Evolutionary conservation across 2,888 invertebrate genomes (phyloP).

Genomic region (Diogma glabrata): DNA sequence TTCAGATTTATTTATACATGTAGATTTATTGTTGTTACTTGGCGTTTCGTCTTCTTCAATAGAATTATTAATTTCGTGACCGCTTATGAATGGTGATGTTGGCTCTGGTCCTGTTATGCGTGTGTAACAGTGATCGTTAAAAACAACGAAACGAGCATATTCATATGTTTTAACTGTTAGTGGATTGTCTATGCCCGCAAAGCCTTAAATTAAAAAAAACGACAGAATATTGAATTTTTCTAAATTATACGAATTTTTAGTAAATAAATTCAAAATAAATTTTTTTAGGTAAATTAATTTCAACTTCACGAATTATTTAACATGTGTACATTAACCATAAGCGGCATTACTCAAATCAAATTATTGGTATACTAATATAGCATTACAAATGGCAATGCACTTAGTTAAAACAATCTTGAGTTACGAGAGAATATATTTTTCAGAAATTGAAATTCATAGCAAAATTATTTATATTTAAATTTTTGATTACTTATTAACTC

Average conservation of each 20-base stretch:
- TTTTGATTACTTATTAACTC: conserved; percentile 38
- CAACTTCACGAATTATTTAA: conserved; percentile 7
- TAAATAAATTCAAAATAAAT: conserved; percentile 8
- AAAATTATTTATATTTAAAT: conserved; percentile 13
- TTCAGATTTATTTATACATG: conserved; percentile 15
- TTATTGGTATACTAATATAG: too few species aligned
- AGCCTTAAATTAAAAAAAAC: conserved; percentile 25
- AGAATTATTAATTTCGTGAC: conserved; percentile 8
- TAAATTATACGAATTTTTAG: neutral
- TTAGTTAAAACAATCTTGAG: neutral
- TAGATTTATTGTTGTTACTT: conserved; percentile 23
- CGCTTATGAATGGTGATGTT: too few species aligned
- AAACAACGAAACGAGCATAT: conserved; percentile 39
- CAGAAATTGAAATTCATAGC: conserved; percentile 9
- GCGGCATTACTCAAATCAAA: too few species aligned
- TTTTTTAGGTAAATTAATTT: too few species aligned
- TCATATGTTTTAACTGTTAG: conserved; percentile 30
- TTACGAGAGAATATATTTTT: neutral
- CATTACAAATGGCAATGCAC: neutral
- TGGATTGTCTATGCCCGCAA: conserved; percentile 30
- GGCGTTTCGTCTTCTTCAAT: conserved; percentile 20
- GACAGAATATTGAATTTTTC: neutral
- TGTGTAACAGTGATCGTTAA: conserved; percentile 75
- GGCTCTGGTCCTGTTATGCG: conserved; percentile 47
- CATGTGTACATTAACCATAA: too few species aligned